Percentiles rank a stretch among this genome's conserved stretches.
phyloP scores from a whole-genome alignment of 2,797 vertebrate species.

The Scolopax rusticola region DNA sequence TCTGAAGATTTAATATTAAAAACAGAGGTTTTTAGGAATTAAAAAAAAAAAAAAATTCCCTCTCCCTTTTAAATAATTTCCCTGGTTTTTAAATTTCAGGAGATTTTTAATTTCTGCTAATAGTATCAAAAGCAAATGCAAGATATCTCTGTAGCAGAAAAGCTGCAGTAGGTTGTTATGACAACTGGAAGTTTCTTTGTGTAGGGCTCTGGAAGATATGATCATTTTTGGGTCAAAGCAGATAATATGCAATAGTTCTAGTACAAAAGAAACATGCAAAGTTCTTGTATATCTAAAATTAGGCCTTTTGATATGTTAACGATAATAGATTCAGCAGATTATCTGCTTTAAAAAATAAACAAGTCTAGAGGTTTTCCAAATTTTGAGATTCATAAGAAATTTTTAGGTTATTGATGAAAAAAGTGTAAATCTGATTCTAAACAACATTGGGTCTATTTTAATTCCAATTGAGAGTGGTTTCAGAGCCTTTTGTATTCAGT shows the following conservation, averaged over 20 bases:
- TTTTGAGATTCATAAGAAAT: neutral
- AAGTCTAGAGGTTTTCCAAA: neutral
- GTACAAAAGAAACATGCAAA: neutral
- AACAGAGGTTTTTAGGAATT: neutral
- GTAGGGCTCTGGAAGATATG: slow-evolving; percentile 1
- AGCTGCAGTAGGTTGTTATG: slow-evolving; percentile 73
- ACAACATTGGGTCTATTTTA: neutral
- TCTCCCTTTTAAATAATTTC: neutral
- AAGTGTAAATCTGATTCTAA: neutral
- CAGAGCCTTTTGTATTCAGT: neutral
- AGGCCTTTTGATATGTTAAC: neutral
- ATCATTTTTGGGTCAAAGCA: slow-evolving; percentile 13
- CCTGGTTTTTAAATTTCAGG: neutral
- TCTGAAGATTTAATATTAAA: neutral
- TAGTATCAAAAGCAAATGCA: slow-evolving; percentile 25
- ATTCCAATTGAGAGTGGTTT: neutral
- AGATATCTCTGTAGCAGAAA: neutral
- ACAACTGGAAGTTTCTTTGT: slow-evolving; percentile 74
- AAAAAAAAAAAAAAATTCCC: neutral
- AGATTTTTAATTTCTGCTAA: slow-evolving; percentile 28
- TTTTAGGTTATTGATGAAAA: neutral
- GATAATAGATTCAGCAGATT: neutral
- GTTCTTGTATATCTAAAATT: neutral
- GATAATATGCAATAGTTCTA: neutral
- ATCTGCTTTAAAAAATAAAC: neutral